A percentile compares a stretch with the other conserved stretches of the same genome.
These are phyloP conservation scores for Tetrax tetrax DNA, from an alignment of 2,113 vertebrate species.

Conservation along the genomic window DNA sequence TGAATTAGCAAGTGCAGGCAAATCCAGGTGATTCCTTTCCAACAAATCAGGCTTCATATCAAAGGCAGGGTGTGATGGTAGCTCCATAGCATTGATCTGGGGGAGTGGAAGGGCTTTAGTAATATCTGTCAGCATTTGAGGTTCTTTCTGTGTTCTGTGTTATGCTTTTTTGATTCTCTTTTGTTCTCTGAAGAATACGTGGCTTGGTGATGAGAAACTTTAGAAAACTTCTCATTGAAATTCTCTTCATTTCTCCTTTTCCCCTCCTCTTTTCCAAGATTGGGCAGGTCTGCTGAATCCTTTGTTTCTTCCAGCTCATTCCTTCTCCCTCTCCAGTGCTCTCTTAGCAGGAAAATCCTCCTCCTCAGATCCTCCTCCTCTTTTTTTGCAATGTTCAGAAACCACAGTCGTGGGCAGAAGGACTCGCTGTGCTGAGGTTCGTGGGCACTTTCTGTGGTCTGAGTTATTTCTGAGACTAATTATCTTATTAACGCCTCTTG, in stretches of 20 bases:
- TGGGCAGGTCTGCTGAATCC: background rate
- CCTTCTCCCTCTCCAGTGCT: background rate
- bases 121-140: background rate
- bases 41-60: background rate
- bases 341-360: background rate
- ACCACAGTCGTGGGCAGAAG: background rate
- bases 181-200: background rate
- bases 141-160: background rate
- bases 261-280: background rate
- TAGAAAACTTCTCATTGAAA: background rate
- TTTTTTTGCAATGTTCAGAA: background rate
- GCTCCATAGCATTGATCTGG: background rate
- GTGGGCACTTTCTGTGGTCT: background rate
- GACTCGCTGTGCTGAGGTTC: background rate
- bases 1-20: background rate
- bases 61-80: background rate
- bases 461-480: conserved; percentile 19
- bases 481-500: background rate
- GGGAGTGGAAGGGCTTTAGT: background rate
- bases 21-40: background rate
- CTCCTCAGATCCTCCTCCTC: background rate
- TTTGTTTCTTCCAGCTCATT: background rate
- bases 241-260: background rate
- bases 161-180: background rate
- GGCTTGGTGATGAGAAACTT: background rate